Evolutionary conservation across 2,113 vertebrate genomes (phyloP).

Genomic region (Deroptyus accipitrinus): DNA sequence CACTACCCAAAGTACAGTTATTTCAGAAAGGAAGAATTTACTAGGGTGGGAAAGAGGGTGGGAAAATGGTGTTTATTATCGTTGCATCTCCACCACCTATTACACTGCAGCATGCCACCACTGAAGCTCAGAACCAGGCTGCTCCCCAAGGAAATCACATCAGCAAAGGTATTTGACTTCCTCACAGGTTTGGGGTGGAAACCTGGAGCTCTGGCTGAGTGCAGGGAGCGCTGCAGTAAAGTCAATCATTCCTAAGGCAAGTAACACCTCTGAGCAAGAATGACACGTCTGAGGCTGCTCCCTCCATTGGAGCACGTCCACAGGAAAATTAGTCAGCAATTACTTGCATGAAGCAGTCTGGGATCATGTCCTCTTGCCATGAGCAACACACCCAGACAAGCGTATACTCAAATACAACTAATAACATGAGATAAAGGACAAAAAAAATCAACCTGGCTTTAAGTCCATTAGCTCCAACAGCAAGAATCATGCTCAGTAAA

Average conservation of each 20-base stretch:
- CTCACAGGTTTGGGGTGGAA: not conserved
- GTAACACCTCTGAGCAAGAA: not conserved
- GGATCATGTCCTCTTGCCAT: not conserved
- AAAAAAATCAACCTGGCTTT: not conserved
- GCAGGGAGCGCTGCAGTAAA: not conserved
- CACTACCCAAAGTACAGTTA: not conserved
- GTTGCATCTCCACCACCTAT: not conserved
- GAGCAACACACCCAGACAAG: not conserved
- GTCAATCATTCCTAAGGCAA: not conserved
- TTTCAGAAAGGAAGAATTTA: not conserved
- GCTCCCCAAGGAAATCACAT: not conserved
- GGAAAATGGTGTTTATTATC: not conserved
- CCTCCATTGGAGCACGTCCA: fast-evolving
- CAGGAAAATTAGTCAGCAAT: not conserved
- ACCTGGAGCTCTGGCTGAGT: not conserved
- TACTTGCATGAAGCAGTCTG: not conserved
- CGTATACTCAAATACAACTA: not conserved
- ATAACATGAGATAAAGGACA: not conserved
- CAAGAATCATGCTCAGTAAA: not conserved
- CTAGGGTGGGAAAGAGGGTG: fast-evolving
- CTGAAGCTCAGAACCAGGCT: not conserved
- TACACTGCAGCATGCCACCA: not conserved
- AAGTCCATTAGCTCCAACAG: not conserved
- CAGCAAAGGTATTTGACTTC: not conserved
- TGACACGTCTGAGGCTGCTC: not conserved